Base-by-base conservation (phyloP, 2,113 vertebrate species). In the Holacanthus passer region DNA sequence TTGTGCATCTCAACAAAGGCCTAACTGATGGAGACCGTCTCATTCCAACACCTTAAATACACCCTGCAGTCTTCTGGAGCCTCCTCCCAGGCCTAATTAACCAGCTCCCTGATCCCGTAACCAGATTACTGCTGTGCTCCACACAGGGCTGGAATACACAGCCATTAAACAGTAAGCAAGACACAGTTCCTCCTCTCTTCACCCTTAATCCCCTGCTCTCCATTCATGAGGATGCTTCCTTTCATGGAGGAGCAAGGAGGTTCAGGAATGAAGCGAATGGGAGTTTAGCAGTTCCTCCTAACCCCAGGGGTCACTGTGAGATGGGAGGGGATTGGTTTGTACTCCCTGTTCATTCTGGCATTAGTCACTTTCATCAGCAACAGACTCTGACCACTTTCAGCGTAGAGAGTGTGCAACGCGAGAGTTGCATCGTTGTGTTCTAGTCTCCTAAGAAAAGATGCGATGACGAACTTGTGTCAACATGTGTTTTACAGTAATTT, bases 41-140 rank as follows among this genome's bases (percentile, higher is more conserved):
- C 60, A 65, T 43, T 50, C 48, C 52, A 79, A 67, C 75, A 80
- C 58, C 73, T 90, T 85, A 84, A 78, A 86, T 79, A 75, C 68
- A 71, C 60, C 67, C 69, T 64, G 66, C 71, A 79, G 82, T 67
- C 69, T 22, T 9, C 24, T 32, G 22, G 13, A 74, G 62, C 47
- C 82, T 83, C 79, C 83, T 84, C 81, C 84, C 59, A 77, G 45
- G 58, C 67, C 68, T 84, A 86, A 91, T 92, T 82, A 93, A 85
- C 87, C 65, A 74, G 31, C 72, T 74, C 71, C 69, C 66, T 87
- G 78, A 94, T 92, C 88, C 82, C 74, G 83, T 87, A 89, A 92
- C 65, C 52, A 91, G 90, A 93, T 94, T 92, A 93, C 47, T 4
- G 27, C 75, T 43, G 74, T 7, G 11, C 39, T 75, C 62, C 6